Conservation (phyloP, 2,797 vertebrate species). For the Anas georgica region DNA sequence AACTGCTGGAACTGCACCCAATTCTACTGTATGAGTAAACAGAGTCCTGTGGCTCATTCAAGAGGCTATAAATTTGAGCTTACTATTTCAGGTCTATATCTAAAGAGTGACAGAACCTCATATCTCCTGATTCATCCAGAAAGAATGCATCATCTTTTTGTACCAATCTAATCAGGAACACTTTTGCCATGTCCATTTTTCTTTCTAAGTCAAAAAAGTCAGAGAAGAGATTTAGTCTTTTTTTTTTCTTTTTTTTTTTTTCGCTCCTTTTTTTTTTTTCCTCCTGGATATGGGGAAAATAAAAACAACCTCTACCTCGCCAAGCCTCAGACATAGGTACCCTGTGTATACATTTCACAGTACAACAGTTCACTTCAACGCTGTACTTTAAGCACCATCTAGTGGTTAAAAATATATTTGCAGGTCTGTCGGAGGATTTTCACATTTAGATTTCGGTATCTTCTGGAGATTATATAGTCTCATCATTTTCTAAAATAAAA, state of each 20-base stretch:
- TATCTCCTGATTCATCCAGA: slow-evolving; percentile 76
- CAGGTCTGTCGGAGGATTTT: neutral
- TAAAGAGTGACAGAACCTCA: slow-evolving; percentile 75
- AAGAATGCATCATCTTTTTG: slow-evolving; percentile 76
- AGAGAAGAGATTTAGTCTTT: slow-evolving; percentile 59
- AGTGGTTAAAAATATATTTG: slow-evolving; percentile 61
- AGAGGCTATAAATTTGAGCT: slow-evolving; percentile 75
- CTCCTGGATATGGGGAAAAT: neutral
- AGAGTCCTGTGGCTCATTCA: slow-evolving; percentile 65
- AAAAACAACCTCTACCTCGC: slow-evolving; percentile 43
- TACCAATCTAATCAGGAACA: slow-evolving; percentile 77
- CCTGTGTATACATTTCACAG: neutral
- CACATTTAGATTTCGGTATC: neutral
- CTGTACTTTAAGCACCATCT: slow-evolving; percentile 80
- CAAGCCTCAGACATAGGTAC: neutral
- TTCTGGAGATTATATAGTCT: neutral
- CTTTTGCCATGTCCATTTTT: slow-evolving; percentile 78
- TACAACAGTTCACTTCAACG: neutral
- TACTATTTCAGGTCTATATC: slow-evolving; percentile 77
- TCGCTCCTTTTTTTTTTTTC: too few species aligned
- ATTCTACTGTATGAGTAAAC: slow-evolving; percentile 70
- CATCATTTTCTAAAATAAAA: neutral
- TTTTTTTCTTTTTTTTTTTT: neutral
- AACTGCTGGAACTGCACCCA: slow-evolving; percentile 64
- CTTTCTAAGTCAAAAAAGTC: slow-evolving; percentile 73